These are phyloP conservation scores for Pseudotriccus pelzelni DNA, from an alignment of 2,797 vertebrate species.

Conservation along the genomic window DNA sequence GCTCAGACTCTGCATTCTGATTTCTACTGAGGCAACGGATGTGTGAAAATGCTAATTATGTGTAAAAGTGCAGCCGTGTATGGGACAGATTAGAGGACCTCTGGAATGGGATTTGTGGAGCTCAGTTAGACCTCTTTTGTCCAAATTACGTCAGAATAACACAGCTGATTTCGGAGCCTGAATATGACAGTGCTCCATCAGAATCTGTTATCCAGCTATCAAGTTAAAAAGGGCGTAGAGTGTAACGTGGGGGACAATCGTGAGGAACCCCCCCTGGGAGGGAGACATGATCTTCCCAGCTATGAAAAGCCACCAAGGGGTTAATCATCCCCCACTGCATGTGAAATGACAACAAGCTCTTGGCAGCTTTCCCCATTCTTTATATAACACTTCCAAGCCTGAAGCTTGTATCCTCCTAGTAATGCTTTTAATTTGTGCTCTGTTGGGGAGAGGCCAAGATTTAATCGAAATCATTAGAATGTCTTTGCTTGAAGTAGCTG, in stretches of 20 bases:
- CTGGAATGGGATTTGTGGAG: not conserved
- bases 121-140: not conserved
- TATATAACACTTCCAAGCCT: conserved; percentile 80
- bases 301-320: conserved; percentile 42
- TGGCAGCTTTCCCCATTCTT: conserved; percentile 75
- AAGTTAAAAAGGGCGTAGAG: not conserved
- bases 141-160: not conserved
- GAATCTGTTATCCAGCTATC: not conserved
- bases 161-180: not conserved
- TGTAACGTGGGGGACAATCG: not conserved
- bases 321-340: conserved; percentile 66
- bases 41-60: not conserved
- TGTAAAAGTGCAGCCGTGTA: not conserved
- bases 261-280: not conserved
- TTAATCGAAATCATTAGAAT: conserved; percentile 85
- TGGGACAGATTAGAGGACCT: not conserved
- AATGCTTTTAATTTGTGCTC: conserved; percentile 83
- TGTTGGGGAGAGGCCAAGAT: conserved; percentile 83
- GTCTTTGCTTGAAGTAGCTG: conserved; percentile 83
- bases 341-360: conserved; percentile 76
- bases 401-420: conserved; percentile 78
- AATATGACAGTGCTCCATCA: not conserved
- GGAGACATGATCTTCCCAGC: not conserved
- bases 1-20: not conserved
- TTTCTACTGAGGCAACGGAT: not conserved